phyloP scores from a whole-genome alignment of 1,140 invertebrate genomes.

The Drosophila baimaii region DNA sequence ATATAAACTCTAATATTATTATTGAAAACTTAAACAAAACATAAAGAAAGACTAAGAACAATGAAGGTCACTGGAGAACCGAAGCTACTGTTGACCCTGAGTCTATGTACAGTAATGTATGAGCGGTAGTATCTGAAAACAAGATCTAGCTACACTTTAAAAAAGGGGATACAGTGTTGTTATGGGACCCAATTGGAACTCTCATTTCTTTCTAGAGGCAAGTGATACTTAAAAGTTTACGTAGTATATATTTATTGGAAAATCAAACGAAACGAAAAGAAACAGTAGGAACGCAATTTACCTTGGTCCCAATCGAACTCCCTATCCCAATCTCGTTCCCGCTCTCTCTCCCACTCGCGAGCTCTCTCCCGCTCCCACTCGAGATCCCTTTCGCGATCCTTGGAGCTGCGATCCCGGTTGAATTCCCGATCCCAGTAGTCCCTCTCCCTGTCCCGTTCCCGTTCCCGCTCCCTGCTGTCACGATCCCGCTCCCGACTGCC shows the following conservation, averaged over 20 bases:
- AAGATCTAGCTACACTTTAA: slow-evolving; percentile 3
- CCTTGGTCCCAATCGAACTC: slow-evolving; percentile 84
- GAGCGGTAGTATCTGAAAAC: slow-evolving; percentile 1
- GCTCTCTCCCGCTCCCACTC: slow-evolving; percentile 81
- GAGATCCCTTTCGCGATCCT: slow-evolving; percentile 73
- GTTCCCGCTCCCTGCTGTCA: slow-evolving; percentile 72
- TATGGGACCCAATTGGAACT: neutral
- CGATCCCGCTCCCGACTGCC: slow-evolving; percentile 70
- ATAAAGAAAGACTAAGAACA: neutral
- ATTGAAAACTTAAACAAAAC: neutral
- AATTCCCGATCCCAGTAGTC: slow-evolving; percentile 81
- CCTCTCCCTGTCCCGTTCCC: slow-evolving; percentile 63
- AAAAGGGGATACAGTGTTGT: neutral
- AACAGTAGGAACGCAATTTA: slow-evolving; percentile 67
- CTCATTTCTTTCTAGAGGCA: slow-evolving; percentile 3
- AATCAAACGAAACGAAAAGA: slow-evolving; percentile 57
- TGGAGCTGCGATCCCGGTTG: slow-evolving; percentile 73
- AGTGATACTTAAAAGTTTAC: slow-evolving; percentile 26
- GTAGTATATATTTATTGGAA: slow-evolving; percentile 48
- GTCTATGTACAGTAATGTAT: slow-evolving; percentile 15
- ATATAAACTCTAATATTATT: neutral
- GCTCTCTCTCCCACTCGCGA: slow-evolving; percentile 83
- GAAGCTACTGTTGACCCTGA: slow-evolving; percentile 12
- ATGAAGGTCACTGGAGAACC: neutral
- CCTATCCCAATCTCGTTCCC: slow-evolving; percentile 84